These are phyloP conservation scores for Nudaria mundana DNA, from an alignment of 2,888 invertebrate genomes.

Conservation along the genomic window DNA sequence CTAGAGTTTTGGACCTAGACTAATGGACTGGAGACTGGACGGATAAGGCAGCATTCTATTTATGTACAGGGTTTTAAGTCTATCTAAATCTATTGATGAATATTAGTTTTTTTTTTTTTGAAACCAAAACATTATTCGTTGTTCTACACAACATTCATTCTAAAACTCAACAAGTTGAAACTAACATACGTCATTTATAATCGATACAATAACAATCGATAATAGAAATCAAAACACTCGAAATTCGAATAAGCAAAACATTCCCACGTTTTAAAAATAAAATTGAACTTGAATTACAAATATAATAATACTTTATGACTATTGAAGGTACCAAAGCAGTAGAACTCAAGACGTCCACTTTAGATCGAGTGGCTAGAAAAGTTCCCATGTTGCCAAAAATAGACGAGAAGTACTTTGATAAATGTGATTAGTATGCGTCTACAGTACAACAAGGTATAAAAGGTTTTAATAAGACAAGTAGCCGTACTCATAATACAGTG, in stretches of 20 bases:
- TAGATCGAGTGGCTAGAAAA: constrained; percentile 38
- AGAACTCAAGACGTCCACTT: constrained; percentile 27
- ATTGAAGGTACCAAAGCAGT: constrained; percentile 24
- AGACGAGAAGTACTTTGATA: constrained; percentile 25
- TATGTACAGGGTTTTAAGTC: too few species aligned
- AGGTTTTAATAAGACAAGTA: not conserved
- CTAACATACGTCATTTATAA: too few species aligned
- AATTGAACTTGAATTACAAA: constrained; percentile 32
- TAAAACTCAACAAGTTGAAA: too few species aligned
- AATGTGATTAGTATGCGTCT: constrained; percentile 8
- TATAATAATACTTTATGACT: constrained; percentile 29
- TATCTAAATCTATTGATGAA: too few species aligned
- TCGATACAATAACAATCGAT: constrained; percentile 4
- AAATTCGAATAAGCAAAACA: constrained; percentile 26
- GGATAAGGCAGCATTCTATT: too few species aligned
- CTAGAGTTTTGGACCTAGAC: too few species aligned
- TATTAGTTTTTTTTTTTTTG: too few species aligned
- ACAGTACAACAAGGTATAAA: not conserved
- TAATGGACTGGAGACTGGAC: too few species aligned
- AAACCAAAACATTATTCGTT: too few species aligned
- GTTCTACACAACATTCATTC: too few species aligned
- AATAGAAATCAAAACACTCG: constrained; percentile 21
- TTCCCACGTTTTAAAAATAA: constrained; percentile 47
- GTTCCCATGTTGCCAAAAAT: constrained; percentile 49
- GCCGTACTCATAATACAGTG: not conserved